A percentile compares a stretch with the other conserved stretches of the same genome.
These are phyloP conservation scores for Mandrillus leucophaeus DNA, from an alignment of 2,113 vertebrate genomes.

Conservation along the genomic window DNA sequence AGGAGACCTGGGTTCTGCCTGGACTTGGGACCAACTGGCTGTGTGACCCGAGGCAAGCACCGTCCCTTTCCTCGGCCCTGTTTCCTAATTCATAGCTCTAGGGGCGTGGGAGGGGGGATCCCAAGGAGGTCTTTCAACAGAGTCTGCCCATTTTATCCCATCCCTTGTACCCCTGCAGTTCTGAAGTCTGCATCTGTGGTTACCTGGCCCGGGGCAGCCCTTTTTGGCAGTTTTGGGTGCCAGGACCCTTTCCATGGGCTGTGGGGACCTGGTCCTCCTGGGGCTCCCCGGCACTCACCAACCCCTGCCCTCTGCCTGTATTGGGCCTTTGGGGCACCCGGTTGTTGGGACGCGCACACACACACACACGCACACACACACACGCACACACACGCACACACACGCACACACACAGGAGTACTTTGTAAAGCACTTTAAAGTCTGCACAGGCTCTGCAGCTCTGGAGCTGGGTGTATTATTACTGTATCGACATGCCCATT, in stretches of 20 bases:
- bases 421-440: not conserved
- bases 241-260: not conserved
- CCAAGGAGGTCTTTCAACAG: not conserved
- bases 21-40: not conserved
- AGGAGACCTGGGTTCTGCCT: not conserved
- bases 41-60: fast-evolving
- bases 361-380: too few relatives aligned
- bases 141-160: not conserved
- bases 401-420: fast-evolving
- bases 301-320: not conserved
- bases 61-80: not conserved
- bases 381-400: too few relatives aligned
- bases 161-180: not conserved
- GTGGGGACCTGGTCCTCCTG: not conserved
- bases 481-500: not conserved
- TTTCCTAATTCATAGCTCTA: not conserved
- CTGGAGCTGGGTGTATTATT: not conserved
- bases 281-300: not conserved
- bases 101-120: not conserved
- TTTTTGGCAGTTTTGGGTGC: not conserved
- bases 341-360: not conserved
- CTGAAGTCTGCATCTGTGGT: not conserved
- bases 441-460: too few relatives aligned
- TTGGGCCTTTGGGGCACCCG: not conserved
- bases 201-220: not conserved